Evolutionary conservation across 2,113 vertebrate genomes (phyloP), one percentile per base, ranked within the genome.

Genomic region (Pterocles gutturalis): DNA sequence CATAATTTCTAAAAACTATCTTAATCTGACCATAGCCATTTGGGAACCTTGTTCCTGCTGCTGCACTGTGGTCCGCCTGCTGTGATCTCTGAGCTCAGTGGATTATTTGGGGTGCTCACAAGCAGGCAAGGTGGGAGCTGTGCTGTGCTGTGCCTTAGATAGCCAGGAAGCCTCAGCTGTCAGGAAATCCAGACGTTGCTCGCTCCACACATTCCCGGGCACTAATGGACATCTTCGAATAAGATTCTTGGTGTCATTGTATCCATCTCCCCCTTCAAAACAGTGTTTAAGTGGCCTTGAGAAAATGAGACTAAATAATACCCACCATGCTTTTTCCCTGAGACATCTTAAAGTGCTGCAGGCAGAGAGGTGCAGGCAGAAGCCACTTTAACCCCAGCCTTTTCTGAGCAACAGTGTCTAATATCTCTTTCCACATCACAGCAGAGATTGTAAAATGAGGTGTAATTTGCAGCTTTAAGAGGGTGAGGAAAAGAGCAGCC

Each of bases 261-360:
- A 46, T 67, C 55, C 12, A 0, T 45, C 60, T 16, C 45, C 8
- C 14, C 33, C 67, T 92, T 92, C 72, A 87, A 80, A 91, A 82
- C 17, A 66, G 34, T 82, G 28, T 86, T 92, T 96, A 96, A 97
- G 65, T 79, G 55, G 71, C 61, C 78, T 71, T 72, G 75, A 96
- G 89, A 95, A 97, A 97, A 97, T 89, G 88, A 96, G 83, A 96
- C 87, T 65, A 93, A 91, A 91, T 94, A 93, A 97, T 83, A 92
- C 67, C 66, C 28, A 36, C 83, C 33, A 29, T 51, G 83, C 38
- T 92, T 86, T 86, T 96, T 95, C 67, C 34, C 80, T 0, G 4
- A 95, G 77, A 90, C 2, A 7, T 34, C 76, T 94, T 72, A 88
- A 96, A 97, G 84, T 60, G 64, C 41, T 66, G 54, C 19, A 89